Percentiles rank a stretch among this genome's conserved stretches.
Evolutionary conservation across 2,113 vertebrate genomes (phyloP).

Genomic region (Tupaia tana): DNA sequence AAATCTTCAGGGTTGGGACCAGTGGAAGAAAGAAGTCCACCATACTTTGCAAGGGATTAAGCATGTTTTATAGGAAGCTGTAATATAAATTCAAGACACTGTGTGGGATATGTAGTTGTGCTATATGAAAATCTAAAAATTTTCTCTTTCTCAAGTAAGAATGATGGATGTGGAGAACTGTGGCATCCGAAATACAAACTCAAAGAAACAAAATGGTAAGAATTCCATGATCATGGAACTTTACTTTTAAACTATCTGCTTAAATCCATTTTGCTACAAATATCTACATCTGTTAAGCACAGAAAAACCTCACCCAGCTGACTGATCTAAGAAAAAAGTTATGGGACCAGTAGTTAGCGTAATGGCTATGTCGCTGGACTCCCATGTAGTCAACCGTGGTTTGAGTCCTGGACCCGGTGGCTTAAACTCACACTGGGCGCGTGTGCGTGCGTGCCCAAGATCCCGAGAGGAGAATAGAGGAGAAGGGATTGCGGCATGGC

Average conservation of each 20-base stretch:
- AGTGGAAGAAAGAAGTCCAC: not conserved
- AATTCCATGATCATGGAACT: constrained; percentile 11
- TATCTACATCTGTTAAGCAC: not conserved
- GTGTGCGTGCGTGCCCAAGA: too few species aligned
- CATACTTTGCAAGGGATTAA: not conserved
- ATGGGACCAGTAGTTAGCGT: too few species aligned
- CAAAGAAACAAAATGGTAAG: constrained; percentile 80
- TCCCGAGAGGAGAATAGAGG: too few species aligned
- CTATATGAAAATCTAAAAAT: constrained; percentile 30
- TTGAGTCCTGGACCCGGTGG: too few species aligned
- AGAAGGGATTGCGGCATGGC: too few species aligned
- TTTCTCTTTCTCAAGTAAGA: constrained; percentile 75
- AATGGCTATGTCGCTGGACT: too few species aligned
- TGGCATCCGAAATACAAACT: not conserved
- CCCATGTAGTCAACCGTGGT: too few species aligned
- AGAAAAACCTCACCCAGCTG: not conserved
- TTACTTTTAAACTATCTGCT: not conserved
- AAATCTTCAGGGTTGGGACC: not conserved
- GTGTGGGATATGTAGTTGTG: not conserved
- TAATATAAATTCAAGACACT: constrained; percentile 33
- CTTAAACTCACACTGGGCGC: too few species aligned
- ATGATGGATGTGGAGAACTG: constrained; percentile 60
- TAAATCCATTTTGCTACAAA: constrained; percentile 31
- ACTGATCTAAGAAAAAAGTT: constrained; percentile 22
- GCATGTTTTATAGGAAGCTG: constrained; percentile 2